phyloP scores from a whole-genome alignment of 2,797 vertebrate genomes.

The Eulemur albifrons region DNA sequence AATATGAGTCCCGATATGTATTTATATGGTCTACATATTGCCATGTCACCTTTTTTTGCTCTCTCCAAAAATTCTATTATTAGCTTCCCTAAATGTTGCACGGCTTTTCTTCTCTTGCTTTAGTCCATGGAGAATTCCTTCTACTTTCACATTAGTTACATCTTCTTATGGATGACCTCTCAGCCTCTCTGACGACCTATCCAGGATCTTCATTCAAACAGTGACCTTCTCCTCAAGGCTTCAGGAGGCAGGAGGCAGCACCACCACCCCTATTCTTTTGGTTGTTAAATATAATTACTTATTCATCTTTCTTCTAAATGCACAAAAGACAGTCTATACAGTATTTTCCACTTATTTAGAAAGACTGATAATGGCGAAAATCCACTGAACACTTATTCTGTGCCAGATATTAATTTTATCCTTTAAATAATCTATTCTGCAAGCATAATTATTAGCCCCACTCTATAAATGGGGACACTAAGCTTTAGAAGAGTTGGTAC shows the following conservation, averaged over 20 bases:
- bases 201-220: neutral
- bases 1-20: accelerated
- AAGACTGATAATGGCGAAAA: neutral
- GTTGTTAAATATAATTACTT: neutral
- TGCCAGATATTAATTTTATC: neutral
- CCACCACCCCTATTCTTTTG: neutral
- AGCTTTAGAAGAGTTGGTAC: neutral
- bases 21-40: neutral
- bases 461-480: neutral
- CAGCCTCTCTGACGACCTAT: neutral
- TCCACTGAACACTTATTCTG: neutral
- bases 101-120: neutral
- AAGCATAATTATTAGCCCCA: neutral
- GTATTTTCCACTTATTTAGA: neutral
- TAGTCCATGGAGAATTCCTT: neutral
- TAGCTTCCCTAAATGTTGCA: neutral
- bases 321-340: neutral
- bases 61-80: neutral
- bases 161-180: neutral
- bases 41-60: neutral
- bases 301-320: neutral
- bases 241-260: neutral
- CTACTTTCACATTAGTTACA: neutral
- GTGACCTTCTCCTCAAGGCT: neutral
- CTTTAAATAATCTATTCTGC: neutral